Evolutionary conservation across 2,797 vertebrate genomes (phyloP), one percentile per base, ranked within the genome.

Genomic region (Rhinogobio ventralis): DNA sequence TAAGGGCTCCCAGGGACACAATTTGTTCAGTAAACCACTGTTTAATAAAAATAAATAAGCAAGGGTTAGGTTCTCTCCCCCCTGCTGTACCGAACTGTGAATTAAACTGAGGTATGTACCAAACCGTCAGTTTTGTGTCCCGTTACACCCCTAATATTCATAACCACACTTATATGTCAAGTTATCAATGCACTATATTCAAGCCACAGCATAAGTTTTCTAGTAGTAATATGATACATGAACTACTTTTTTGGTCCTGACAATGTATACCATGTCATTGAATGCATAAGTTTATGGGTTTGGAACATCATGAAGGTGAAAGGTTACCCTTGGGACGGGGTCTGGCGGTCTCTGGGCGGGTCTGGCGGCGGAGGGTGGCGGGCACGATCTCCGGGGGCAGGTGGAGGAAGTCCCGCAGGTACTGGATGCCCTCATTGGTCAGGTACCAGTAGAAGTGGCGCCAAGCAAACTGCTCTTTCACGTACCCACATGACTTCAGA

Each of bases 401-500:
- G 89, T 99, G 98, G 7, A 99, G 96, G 93, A 99, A 99, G 92
- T 99, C 98, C 0, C 98, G 96, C 92, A 99, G 95, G 87, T 99
- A 99, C 94, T 99, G 98, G 93, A 99, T 99, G 64, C 98, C 98
- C 91, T 99, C 98, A 3, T 99, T 99, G 90, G 98, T 99, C 88
- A 99, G 96, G 87, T 99, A 99, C 98, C 98, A 99, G 92, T 99
- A 99, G 88, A 99, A 99, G 85, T 99, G 98, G 87, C 98, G 97
- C 98, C 98, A 99, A 10, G 98, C 98, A 94, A 99, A 99, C 94
- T 99, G 98, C 92, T 99, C 98, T 93, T 99, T 99, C 88, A 99
- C 98, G 1, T 98, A 98, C 85, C 98, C 98, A 42, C 97, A 97
- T 7, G 98, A 99, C 92, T 99, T 99, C 92, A 99, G 92, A 66